A percentile compares a stretch with the other conserved stretches of the same genome.
Evolutionary conservation across 2,888 invertebrate species (phyloP).

Genomic region (Serrognathus titanus): DNA sequence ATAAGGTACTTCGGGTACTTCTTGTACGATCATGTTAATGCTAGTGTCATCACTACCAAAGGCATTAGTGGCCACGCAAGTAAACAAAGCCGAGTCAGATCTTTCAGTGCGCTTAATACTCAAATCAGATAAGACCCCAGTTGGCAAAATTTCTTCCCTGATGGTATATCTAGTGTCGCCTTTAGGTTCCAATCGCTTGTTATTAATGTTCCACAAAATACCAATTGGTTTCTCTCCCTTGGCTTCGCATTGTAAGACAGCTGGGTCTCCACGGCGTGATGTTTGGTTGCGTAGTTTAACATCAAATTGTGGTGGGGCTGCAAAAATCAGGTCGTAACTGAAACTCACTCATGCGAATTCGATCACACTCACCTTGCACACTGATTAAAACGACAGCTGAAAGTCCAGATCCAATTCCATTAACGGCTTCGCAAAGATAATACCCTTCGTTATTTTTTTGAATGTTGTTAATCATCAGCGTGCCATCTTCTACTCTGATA

Average conservation of each 20-base stretch:
- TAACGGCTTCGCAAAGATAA: conserved; percentile 93
- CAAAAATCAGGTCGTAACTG: background rate
- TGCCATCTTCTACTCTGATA: conserved; percentile 92
- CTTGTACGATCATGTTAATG: conserved; percentile 92
- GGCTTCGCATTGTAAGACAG: conserved; percentile 87
- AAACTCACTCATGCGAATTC: background rate
- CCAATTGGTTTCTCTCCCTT: conserved; percentile 94
- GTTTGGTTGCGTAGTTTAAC: conserved; percentile 90
- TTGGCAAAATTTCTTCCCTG: conserved; percentile 81
- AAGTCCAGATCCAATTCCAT: conserved; percentile 91
- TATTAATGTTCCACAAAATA: conserved; percentile 93
- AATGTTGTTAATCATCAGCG: conserved; percentile 83
- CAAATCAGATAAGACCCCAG: conserved; percentile 83
- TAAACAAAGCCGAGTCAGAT: conserved; percentile 84
- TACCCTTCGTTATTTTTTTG: conserved; percentile 93
- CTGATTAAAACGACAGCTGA: conserved; percentile 92
- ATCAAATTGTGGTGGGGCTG: conserved; percentile 90
- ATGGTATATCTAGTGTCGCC: conserved; percentile 85
- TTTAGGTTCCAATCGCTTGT: conserved; percentile 86
- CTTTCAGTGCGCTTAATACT: conserved; percentile 88
- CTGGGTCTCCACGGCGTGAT: conserved; percentile 84
- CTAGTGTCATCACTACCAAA: conserved; percentile 94
- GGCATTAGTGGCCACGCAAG: conserved; percentile 89
- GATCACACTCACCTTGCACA: conserved; percentile 71
- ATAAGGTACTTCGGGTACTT: conserved; percentile 86